These are phyloP conservation scores for Isaurus tuberculatus DNA, from an alignment of 92 coral and sea anemone genomes.

Conservation along the genomic window DNA sequence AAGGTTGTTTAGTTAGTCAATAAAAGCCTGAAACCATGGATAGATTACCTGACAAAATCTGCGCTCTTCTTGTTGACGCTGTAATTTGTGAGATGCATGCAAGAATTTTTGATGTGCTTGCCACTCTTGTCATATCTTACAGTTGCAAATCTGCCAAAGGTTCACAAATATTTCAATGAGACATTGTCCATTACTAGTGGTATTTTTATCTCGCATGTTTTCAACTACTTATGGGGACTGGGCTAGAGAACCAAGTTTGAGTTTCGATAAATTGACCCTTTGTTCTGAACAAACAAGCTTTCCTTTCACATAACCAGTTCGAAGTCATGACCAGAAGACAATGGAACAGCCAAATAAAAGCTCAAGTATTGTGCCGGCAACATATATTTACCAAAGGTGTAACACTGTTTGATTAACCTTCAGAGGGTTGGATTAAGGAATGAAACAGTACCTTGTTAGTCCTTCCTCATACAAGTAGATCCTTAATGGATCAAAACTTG, in stretches of 20 bases:
- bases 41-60: background rate
- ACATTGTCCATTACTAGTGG: background rate
- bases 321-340: too few species aligned
- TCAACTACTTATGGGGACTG: too few species aligned
- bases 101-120: conserved; percentile 87
- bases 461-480: conserved; percentile 96
- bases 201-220: too few species aligned
- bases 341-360: too few species aligned
- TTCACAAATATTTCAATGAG: background rate
- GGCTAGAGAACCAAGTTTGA: too few species aligned
- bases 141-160: conserved; percentile 83
- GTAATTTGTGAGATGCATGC: conserved; percentile 99
- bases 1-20: too few species aligned
- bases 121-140: conserved; percentile 92
- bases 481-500: conserved; percentile 91
- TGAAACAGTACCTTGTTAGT: conserved; percentile 75
- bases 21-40: background rate
- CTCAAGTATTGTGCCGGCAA: too few species aligned
- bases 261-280: too few species aligned
- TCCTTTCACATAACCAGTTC: too few species aligned
- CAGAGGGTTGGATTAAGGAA: background rate
- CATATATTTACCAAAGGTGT: background rate
- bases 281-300: too few species aligned
- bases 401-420: background rate
- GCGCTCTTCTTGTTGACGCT: conserved; percentile 98